phyloP scores from a whole-genome alignment of 2,888 invertebrate species.

The Rapana venosa region DNA sequence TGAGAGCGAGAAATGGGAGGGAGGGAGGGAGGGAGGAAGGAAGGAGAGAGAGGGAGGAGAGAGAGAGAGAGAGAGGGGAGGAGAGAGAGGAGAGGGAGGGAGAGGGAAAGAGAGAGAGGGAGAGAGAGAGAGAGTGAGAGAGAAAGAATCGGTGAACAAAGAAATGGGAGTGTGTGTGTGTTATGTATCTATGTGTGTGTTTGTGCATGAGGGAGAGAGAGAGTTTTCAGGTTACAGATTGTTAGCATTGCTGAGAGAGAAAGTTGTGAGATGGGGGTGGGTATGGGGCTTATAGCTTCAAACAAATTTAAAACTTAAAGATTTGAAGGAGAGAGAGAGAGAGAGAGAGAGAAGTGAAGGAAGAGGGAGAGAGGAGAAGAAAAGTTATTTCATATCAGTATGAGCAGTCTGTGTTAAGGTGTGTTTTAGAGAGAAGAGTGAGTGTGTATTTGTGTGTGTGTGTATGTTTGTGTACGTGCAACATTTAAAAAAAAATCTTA shows the following conservation, averaged over 20 bases:
- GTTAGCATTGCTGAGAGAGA: too few relatives aligned
- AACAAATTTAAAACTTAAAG: too few relatives aligned
- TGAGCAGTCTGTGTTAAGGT: too few relatives aligned
- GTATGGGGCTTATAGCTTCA: too few relatives aligned
- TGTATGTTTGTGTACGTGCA: not conserved
- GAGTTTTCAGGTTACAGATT: too few relatives aligned
- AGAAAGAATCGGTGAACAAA: not conserved
- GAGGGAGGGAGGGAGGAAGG: not conserved
- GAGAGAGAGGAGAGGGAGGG: not conserved
- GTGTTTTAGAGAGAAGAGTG: not conserved
- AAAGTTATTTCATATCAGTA: not conserved
- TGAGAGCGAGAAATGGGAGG: not conserved
- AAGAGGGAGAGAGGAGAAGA: not conserved
- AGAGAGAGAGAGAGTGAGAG: not conserved
- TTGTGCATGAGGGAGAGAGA: not conserved
- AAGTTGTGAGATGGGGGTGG: too few relatives aligned
- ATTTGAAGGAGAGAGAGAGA: conserved; percentile 1
- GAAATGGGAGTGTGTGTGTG: not conserved
- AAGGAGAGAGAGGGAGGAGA: not conserved
- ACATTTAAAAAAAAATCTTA: too few relatives aligned
- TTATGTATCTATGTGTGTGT: not conserved
- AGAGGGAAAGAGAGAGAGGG: not conserved
- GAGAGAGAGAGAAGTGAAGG: not conserved
- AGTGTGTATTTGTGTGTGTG: not conserved
- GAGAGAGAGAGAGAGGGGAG: not conserved